Percentiles rank a stretch among this genome's conserved stretches.
Conservation (phyloP, 1,140 invertebrate species). For the Hestina assimilis region DNA sequence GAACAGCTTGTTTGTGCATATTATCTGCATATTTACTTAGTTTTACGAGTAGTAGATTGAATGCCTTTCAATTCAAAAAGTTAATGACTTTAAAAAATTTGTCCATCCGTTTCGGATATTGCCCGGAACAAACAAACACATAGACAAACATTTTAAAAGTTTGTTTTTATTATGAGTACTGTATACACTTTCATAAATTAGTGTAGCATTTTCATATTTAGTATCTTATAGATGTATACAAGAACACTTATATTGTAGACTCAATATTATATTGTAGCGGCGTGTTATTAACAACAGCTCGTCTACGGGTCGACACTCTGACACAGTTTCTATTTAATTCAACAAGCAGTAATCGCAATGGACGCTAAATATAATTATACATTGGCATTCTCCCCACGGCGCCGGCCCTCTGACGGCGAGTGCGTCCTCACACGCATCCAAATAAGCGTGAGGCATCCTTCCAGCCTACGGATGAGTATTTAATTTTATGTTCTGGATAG, state of each 20-base stretch:
- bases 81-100: no score
- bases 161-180: no score
- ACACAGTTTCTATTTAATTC: constrained; percentile 61
- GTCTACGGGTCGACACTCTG: constrained; percentile 38
- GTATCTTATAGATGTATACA: neutral
- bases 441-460: constrained; percentile 54
- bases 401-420: constrained; percentile 49
- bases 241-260: neutral
- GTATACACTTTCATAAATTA: no score
- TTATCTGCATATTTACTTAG: constrained; percentile 35
- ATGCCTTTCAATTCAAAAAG: constrained; percentile 16
- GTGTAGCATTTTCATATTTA: no score
- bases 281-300: constrained; percentile 18
- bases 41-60: constrained; percentile 28
- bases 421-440: constrained; percentile 58
- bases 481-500: constrained; percentile 69
- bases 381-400: constrained; percentile 61
- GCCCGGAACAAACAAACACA: no score
- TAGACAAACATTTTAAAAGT: no score
- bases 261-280: neutral
- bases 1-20: constrained; percentile 36
- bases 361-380: constrained; percentile 69
- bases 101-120: no score
- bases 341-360: constrained; percentile 53
- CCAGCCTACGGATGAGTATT: constrained; percentile 65